Percentiles rank a stretch among this genome's conserved stretches.
Evolutionary conservation across 2,113 vertebrate species (phyloP).

Genomic region (Echinops telfairi): DNA sequence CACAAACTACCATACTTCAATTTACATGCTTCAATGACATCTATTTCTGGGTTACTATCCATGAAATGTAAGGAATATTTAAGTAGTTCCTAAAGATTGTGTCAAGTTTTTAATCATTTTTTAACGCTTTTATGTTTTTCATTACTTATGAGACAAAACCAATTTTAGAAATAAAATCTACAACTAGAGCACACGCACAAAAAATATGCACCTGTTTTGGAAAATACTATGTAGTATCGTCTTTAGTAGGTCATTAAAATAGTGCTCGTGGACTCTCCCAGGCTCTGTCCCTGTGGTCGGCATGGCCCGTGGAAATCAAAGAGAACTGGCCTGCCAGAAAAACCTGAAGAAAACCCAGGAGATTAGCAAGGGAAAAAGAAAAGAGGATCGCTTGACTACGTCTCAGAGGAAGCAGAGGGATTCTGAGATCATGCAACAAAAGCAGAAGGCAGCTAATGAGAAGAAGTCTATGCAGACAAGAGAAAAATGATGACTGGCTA

Average conservation of each 20-base stretch:
- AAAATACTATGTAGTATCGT: constrained; percentile 80
- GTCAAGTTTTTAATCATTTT: constrained; percentile 59
- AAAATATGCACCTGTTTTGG: constrained; percentile 58
- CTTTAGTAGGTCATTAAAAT: constrained; percentile 80
- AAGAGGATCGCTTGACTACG: no score
- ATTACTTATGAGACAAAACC: constrained; percentile 18
- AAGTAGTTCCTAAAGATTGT: constrained; percentile 72
- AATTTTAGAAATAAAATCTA: constrained; percentile 67
- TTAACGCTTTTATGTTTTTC: constrained; percentile 68
- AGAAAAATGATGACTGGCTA: no score
- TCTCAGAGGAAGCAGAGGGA: no score
- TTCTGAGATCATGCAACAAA: no score
- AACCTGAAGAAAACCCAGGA: no score
- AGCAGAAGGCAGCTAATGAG: no score
- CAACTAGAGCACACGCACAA: constrained; percentile 58
- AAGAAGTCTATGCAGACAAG: no score
- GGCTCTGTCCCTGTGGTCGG: no score
- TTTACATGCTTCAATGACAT: background rate
- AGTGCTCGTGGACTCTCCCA: constrained; percentile 82
- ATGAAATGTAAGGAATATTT: constrained; percentile 81
- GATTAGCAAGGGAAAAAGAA: no score
- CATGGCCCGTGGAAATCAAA: no score
- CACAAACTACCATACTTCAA: constrained; percentile 64
- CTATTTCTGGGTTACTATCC: constrained; percentile 56
- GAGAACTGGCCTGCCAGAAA: no score